Evolutionary conservation across 2,797 vertebrate genomes (phyloP).

Genomic region (Acridotheres tristis): DNA sequence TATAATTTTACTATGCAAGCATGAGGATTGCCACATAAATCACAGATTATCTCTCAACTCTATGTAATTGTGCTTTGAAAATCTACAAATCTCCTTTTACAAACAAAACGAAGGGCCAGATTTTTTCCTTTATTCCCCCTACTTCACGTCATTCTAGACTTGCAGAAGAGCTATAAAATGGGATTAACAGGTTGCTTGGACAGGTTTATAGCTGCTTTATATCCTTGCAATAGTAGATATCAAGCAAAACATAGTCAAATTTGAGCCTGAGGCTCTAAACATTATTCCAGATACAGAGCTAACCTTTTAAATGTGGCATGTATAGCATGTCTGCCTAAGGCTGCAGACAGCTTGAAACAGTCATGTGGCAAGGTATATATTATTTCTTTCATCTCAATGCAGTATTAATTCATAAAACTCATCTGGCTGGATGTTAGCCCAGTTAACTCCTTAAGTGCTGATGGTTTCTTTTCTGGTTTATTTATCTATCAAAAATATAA

Average conservation of each 20-base stretch:
- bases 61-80: neutral
- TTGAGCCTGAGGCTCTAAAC: neutral
- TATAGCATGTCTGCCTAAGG: conserved; percentile 9
- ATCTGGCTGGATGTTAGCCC: neutral
- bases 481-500: neutral
- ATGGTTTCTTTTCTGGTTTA: neutral
- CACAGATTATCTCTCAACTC: neutral
- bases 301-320: conserved; percentile 32
- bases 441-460: neutral
- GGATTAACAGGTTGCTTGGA: conserved; percentile 8
- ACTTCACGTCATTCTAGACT: neutral
- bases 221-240: neutral
- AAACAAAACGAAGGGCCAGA: neutral
- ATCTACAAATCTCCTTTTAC: neutral
- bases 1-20: neutral
- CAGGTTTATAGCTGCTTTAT: conserved; percentile 25
- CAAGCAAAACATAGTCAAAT: conserved; percentile 40
- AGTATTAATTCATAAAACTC: neutral
- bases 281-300: conserved; percentile 9
- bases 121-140: neutral
- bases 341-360: conserved; percentile 11
- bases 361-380: neutral
- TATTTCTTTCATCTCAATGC: neutral
- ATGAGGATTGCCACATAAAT: neutral
- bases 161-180: neutral